phyloP scores from a whole-genome alignment of 2,888 invertebrate species.

The Adelphocoris suturalis region DNA sequence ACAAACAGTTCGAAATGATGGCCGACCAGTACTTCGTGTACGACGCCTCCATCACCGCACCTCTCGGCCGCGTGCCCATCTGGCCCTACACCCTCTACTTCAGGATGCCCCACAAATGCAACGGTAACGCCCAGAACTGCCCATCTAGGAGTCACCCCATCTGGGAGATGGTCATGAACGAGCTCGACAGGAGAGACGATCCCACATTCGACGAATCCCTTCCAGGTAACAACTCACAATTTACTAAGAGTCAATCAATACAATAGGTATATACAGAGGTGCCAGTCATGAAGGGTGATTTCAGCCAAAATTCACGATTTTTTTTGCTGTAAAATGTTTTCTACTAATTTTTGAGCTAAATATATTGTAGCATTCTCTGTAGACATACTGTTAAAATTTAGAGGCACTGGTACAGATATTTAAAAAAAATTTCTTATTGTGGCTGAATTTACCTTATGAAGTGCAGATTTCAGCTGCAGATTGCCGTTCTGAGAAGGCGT shows the following conservation, averaged over 20 bases:
- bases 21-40: constrained; percentile 96
- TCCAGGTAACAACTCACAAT: constrained; percentile 80
- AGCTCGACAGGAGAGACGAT: constrained; percentile 94
- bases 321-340: too few species aligned
- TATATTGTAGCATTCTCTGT: too few species aligned
- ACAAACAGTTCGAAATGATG: constrained; percentile 98
- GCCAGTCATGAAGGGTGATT: too few species aligned
- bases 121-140: constrained; percentile 95
- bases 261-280: too few species aligned
- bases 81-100: constrained; percentile 99
- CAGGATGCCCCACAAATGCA: constrained; percentile 97
- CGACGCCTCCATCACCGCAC: constrained; percentile 96
- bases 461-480: too few species aligned
- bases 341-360: too few species aligned
- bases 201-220: constrained; percentile 95
- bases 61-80: constrained; percentile 91
- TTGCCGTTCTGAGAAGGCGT: too few species aligned
- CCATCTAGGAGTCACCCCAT: constrained; percentile 93
- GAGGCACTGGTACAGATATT: too few species aligned
- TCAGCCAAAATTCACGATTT: too few species aligned
- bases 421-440: too few species aligned
- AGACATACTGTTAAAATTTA: too few species aligned
- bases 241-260: constrained; percentile 81
- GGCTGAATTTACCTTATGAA: too few species aligned
- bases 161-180: constrained; percentile 98